Evolutionary conservation across 2,113 vertebrate species (phyloP), one percentile per base, ranked within the genome.

Genomic region (Malaclemys terrapin): DNA sequence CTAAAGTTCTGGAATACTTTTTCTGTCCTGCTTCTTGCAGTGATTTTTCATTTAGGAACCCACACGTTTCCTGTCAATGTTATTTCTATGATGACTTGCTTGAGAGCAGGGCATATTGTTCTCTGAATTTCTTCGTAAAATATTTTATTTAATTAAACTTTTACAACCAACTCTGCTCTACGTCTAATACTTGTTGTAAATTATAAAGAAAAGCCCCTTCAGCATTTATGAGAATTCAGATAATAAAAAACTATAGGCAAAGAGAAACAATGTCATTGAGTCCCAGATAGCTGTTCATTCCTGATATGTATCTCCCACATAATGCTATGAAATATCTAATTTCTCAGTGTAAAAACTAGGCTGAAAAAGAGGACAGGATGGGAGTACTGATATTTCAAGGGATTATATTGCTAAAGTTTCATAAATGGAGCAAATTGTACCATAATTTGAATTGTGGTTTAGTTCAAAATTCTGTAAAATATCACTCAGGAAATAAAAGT

Each of bases 91-190:
- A 91, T 96, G 96, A 94, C 92, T 97, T 97, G 95, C 89, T 97
- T 97, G 90, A 54, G 78, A 98, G 97, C 91, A 84, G 98, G 94
- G 96, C 98, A 98, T 98, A 98, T 98, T 98, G 98, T 98, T 98
- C 98, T 97, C 94, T 94, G 93, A 97, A 97, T 97, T 96, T 97
- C 98, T 98, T 98, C 97, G 98, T 98, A 98, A 98, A 98, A 98
- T 96, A 94, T 97, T 98, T 98, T 94, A 96, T 86, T 92, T 98
- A 98, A 98, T 98, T 97, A 98, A 98, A 97, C 90, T 98, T 98
- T 98, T 98, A 98, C 97, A 98, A 97, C 97, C 96, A 96, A 95
- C 94, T 97, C 98, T 98, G 98, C 96, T 98, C 96, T 97, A 87
- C 95, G 97, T 98, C 97, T 96, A 93, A 96, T 96, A 96, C 96